Evolutionary conservation across 1,140 invertebrate species (phyloP).

Genomic region (Hylaeus anthracinus): DNA sequence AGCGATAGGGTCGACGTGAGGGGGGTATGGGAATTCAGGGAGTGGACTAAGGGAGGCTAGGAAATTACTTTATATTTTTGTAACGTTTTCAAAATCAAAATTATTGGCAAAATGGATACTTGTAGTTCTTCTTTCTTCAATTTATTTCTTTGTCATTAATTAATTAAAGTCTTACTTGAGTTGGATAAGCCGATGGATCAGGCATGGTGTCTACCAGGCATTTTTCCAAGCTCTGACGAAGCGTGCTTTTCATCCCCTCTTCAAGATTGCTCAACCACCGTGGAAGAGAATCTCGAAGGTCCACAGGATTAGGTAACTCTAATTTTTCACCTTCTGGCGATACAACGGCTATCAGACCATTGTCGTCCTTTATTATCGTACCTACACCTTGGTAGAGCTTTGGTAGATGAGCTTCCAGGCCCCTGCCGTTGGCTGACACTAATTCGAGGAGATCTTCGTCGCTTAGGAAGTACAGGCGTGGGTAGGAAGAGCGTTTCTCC

Average conservation of each 20-base stretch:
- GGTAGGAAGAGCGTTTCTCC: slow-evolving; percentile 96
- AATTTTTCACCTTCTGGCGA: slow-evolving; percentile 93
- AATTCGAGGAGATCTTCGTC: slow-evolving; percentile 98
- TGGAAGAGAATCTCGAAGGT: slow-evolving; percentile 76
- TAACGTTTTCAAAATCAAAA: too few relatives aligned
- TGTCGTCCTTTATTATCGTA: slow-evolving; percentile 86
- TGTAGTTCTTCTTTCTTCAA: too few relatives aligned
- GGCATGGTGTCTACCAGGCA: slow-evolving; percentile 71
- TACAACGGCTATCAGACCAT: slow-evolving; percentile 85
- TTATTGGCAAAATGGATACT: too few relatives aligned
- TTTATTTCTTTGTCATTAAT: too few relatives aligned
- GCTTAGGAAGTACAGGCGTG: slow-evolving; percentile 97
- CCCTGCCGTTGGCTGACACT: slow-evolving; percentile 89
- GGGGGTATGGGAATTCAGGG: too few relatives aligned
- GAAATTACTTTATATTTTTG: too few relatives aligned
- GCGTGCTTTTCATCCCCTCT: slow-evolving; percentile 67
- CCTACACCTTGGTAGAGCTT: slow-evolving; percentile 97
- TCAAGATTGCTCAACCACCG: slow-evolving; percentile 75
- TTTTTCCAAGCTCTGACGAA: slow-evolving; percentile 71
- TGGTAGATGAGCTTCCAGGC: slow-evolving; percentile 95
- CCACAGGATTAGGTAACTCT: slow-evolving; percentile 87
- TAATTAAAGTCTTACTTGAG: slow-evolving; percentile 64
- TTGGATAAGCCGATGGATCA: slow-evolving; percentile 74
- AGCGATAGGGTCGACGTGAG: too few relatives aligned
- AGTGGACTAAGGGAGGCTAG: too few relatives aligned